Conservation (phyloP, 2,113 vertebrate genomes). For the Oreochromis spilurus region DNA sequence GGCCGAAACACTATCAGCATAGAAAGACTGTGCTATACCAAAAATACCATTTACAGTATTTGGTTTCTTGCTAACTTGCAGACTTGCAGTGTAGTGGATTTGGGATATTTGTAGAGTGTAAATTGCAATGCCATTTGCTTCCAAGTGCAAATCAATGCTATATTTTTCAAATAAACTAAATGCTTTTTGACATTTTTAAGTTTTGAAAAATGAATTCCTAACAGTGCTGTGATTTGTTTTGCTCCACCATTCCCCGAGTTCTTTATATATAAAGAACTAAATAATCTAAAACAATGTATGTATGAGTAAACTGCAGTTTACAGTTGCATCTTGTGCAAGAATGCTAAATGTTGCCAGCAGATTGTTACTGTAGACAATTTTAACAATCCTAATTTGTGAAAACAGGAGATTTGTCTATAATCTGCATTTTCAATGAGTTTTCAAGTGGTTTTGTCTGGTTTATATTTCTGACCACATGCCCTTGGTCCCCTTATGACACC, state of each 20-base stretch:
- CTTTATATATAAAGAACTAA: background rate
- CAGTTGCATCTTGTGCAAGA: background rate
- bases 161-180: background rate
- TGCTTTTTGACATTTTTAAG: background rate
- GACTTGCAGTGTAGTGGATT: background rate
- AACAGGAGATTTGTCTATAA: background rate
- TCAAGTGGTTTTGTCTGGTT: background rate
- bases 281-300: background rate
- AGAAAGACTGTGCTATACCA: background rate
- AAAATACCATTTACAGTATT: background rate
- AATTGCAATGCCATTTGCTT: background rate
- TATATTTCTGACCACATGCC: background rate
- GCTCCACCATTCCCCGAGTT: background rate
- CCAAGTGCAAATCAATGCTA: background rate
- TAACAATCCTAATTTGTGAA: background rate
- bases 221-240: background rate
- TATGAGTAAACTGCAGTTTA: background rate
- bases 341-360: background rate
- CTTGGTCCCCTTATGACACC: background rate
- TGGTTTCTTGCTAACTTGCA: background rate
- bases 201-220: background rate
- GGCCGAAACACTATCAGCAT: fast-evolving
- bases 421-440: background rate
- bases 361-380: background rate
- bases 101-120: background rate